These are phyloP conservation scores for Drosophila melanosoma DNA, from an alignment of 2,888 invertebrate genomes.

Conservation along the genomic window DNA sequence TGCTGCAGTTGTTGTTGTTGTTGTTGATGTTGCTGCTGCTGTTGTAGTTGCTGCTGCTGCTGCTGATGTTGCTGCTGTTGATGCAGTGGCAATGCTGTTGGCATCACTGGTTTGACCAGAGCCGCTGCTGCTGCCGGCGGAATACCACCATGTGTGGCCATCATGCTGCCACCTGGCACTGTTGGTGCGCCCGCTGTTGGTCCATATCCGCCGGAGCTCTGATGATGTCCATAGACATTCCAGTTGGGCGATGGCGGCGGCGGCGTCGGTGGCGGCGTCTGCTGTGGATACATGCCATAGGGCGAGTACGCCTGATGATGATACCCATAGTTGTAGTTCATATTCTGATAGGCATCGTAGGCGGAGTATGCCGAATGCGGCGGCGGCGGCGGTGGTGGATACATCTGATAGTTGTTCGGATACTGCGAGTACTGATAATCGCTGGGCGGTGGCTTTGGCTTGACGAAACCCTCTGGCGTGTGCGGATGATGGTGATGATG, in stretches of 20 bases:
- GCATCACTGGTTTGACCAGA: slow-evolving; percentile 70
- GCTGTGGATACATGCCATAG: slow-evolving; percentile 85
- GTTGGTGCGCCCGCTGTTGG: slow-evolving; percentile 71
- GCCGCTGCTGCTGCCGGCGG: slow-evolving; percentile 54
- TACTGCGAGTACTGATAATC: slow-evolving; percentile 85
- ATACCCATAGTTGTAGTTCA: slow-evolving; percentile 85
- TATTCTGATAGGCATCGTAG: slow-evolving; percentile 85
- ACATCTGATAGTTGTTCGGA: slow-evolving; percentile 85
- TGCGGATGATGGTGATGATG: slow-evolving; percentile 67
- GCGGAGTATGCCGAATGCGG: slow-evolving; percentile 84
- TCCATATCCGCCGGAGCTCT: slow-evolving; percentile 71
- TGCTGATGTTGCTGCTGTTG: slow-evolving; percentile 58
- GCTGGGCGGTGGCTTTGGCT: slow-evolving; percentile 84
- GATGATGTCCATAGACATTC: slow-evolving; percentile 87
- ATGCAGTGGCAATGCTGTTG: slow-evolving; percentile 52
- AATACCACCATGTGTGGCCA: slow-evolving; percentile 63
- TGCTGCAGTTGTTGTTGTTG: slow-evolving; percentile 55
- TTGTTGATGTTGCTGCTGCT: slow-evolving; percentile 34
- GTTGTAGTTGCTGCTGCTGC: slow-evolving; percentile 56
- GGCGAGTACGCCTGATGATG: slow-evolving; percentile 85
- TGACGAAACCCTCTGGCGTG: slow-evolving; percentile 84
- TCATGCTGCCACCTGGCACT: slow-evolving; percentile 55
- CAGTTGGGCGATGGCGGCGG: slow-evolving; percentile 87
- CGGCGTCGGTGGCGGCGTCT: slow-evolving; percentile 85
- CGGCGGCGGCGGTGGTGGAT: slow-evolving; percentile 85